These are phyloP conservation scores for Bergia sp. DNA, from an alignment of 92 coral and sea anemone species.

Conservation along the genomic window DNA sequence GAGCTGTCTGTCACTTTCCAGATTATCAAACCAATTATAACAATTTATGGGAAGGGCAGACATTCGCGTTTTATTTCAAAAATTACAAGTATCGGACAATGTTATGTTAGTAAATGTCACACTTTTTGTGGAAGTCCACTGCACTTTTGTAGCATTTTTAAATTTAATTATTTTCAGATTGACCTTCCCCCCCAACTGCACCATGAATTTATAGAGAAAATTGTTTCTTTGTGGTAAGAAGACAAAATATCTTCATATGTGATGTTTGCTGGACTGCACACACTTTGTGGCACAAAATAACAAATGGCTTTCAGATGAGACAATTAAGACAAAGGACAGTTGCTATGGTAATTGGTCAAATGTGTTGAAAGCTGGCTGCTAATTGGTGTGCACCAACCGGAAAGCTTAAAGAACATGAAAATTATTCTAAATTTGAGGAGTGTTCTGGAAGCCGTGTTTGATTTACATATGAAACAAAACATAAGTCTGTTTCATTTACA, in stretches of 20 bases:
- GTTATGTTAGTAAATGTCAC: not conserved
- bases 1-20: constrained; percentile 7
- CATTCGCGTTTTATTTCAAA: not conserved
- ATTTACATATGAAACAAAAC: not conserved
- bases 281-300: no score
- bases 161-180: not conserved
- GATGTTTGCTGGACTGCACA: not conserved
- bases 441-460: not conserved
- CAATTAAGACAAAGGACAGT: constrained; percentile 22
- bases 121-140: not conserved
- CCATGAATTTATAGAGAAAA: not conserved
- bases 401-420: constrained; percentile 3
- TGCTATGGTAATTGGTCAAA: constrained; percentile 31
- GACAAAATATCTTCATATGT: not conserved
- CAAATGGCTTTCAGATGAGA: not conserved
- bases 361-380: not conserved
- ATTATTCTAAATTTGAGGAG: constrained; percentile 20
- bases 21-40: not conserved
- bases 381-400: constrained; percentile 1
- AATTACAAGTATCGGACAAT: not conserved
- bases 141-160: not conserved
- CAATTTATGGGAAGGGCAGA: not conserved
- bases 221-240: not conserved
- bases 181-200: not conserved
- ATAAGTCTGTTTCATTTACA: not conserved